Evolutionary conservation across 1,140 invertebrate species (phyloP).

Genomic region (Heliconius nattereri): DNA sequence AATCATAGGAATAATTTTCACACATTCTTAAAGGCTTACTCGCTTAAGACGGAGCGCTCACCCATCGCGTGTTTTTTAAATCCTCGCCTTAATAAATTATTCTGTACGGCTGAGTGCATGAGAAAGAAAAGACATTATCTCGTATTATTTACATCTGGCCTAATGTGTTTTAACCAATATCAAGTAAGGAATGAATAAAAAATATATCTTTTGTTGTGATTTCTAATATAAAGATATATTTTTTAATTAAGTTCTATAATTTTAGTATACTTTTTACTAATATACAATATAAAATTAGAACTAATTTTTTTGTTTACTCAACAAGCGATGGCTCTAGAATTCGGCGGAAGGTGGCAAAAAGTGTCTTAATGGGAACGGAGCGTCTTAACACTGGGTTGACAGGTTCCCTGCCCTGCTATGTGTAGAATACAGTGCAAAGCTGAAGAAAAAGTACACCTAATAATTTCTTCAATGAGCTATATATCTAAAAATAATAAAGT

Average conservation of each 20-base stretch:
- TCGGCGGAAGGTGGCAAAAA: no score
- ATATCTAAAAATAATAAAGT: no score
- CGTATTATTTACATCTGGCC: slow-evolving; percentile 47
- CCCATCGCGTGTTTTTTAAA: slow-evolving; percentile 71
- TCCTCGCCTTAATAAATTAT: slow-evolving; percentile 75
- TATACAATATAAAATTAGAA: neutral
- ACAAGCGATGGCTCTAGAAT: no score
- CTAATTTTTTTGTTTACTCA: no score
- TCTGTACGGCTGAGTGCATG: slow-evolving; percentile 58
- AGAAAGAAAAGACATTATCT: slow-evolving; percentile 54
- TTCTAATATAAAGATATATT: neutral
- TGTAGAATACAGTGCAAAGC: no score
- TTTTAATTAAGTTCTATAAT: no score
- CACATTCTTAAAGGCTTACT: slow-evolving; percentile 71
- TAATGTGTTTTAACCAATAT: slow-evolving; percentile 20
- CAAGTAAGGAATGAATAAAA: slow-evolving; percentile 2
- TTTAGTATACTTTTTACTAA: no score
- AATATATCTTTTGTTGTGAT: neutral
- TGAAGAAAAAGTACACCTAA: no score
- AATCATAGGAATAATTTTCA: slow-evolving; percentile 67
- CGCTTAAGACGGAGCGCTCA: slow-evolving; percentile 45
- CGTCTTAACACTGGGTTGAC: no score
- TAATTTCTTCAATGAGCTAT: no score
- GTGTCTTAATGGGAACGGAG: no score
- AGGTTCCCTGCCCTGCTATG: no score